Conservation (phyloP, 2,797 vertebrate genomes). For the Ataeniobius toweri region DNA sequence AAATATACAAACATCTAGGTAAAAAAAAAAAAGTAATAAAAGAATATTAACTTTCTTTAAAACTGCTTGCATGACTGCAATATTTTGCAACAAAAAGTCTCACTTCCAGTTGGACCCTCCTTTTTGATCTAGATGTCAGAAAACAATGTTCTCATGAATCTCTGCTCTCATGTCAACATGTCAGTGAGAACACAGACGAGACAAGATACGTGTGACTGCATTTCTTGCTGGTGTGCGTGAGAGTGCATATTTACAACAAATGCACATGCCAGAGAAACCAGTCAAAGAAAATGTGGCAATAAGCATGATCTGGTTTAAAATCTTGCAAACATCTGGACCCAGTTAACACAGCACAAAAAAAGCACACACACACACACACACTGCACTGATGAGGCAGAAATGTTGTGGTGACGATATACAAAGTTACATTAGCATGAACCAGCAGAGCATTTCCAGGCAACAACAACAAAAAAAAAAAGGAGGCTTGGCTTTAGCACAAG, state of each 20-base stretch:
- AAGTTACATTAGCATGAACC: not conserved
- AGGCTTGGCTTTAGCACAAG: slow-evolving; percentile 6
- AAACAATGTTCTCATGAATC: slow-evolving; percentile 8
- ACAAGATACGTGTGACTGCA: not conserved
- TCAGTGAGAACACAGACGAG: not conserved
- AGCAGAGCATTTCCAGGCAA: slow-evolving; percentile 12
- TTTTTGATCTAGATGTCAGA: not conserved
- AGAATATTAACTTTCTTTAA: not conserved
- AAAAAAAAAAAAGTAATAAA: no score
- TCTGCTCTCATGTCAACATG: not conserved
- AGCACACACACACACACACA: slow-evolving; percentile 17
- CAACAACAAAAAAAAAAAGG: not conserved
- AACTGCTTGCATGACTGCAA: not conserved
- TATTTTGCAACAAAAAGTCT: not conserved
- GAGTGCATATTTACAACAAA: slow-evolving; percentile 31
- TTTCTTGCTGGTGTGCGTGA: slow-evolving; percentile 18
- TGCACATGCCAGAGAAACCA: slow-evolving; percentile 54
- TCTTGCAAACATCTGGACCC: slow-evolving; percentile 54
- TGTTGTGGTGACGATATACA: slow-evolving; percentile 6
- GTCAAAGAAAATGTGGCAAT: slow-evolving; percentile 61
- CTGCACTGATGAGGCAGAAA: slow-evolving; percentile 32
- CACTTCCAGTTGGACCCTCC: not conserved
- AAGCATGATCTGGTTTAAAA: slow-evolving; percentile 33
- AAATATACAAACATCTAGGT: slow-evolving; percentile 6
- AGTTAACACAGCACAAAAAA: slow-evolving; percentile 32